These are phyloP conservation scores for Strigamia maritima DNA, from an alignment of 2,888 invertebrate genomes.

Conservation along the genomic window DNA sequence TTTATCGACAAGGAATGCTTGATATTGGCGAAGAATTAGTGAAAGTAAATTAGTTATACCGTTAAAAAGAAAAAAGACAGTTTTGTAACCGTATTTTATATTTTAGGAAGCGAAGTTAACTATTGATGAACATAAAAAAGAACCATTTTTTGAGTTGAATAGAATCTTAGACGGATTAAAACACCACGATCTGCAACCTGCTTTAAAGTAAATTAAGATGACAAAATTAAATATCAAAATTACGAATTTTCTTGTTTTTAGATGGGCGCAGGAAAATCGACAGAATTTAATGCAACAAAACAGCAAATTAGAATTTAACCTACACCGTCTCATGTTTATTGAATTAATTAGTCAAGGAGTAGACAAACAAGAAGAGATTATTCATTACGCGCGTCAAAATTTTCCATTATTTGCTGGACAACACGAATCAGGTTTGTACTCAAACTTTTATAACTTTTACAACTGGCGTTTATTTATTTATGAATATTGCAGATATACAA, in stretches of 20 bases:
- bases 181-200: constrained; percentile 74
- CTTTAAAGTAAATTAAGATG: constrained; percentile 59
- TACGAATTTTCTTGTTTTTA: constrained; percentile 42
- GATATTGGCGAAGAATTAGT: constrained; percentile 83
- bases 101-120: constrained; percentile 67
- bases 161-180: constrained; percentile 82
- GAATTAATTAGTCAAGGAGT: constrained; percentile 66
- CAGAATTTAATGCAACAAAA: constrained; percentile 66
- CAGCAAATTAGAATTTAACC: constrained; percentile 69
- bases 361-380: constrained; percentile 73
- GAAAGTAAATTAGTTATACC: constrained; percentile 54
- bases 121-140: constrained; percentile 64
- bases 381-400: constrained; percentile 78
- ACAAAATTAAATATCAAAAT: neutral
- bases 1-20: constrained; percentile 88
- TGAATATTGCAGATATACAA: constrained; percentile 66
- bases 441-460: neutral
- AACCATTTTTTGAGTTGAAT: constrained; percentile 79
- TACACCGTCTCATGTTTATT: constrained; percentile 77
- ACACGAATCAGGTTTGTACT: constrained; percentile 66
- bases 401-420: constrained; percentile 75
- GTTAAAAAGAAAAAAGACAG: neutral
- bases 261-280: constrained; percentile 76
- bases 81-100: constrained; percentile 41
- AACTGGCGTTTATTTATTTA: neutral